Evolutionary conservation across 2,888 invertebrate genomes (phyloP).

Genomic region (Eupithecia abbreviata): DNA sequence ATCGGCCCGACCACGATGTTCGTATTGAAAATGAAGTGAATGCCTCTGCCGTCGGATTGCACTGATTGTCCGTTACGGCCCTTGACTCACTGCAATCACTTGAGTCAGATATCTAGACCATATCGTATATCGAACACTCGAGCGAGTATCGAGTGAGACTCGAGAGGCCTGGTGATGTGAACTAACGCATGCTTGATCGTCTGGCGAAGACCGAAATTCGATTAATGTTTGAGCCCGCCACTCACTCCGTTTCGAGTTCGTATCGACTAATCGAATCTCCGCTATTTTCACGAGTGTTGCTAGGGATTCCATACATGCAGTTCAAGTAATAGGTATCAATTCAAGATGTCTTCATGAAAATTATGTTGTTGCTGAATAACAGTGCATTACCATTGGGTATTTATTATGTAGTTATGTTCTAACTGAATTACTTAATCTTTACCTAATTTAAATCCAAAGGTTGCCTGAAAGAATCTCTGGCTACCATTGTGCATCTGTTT

Average conservation of each 20-base stretch:
- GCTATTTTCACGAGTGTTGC: conserved; percentile 46
- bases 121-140: conserved; percentile 72
- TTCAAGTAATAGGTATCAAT: neutral
- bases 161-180: conserved; percentile 72
- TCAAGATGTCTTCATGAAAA: neutral
- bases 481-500: no score
- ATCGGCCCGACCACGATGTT: conserved; percentile 40
- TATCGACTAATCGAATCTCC: conserved; percentile 68
- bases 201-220: conserved; percentile 74
- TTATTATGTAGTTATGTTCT: no score
- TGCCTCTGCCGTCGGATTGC: conserved; percentile 50
- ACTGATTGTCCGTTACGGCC: conserved; percentile 54
- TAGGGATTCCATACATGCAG: neutral
- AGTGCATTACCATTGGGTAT: neutral
- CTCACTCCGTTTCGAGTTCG: conserved; percentile 66
- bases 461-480: no score
- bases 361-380: neutral
- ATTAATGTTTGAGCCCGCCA: conserved; percentile 74
- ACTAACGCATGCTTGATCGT: conserved; percentile 75
- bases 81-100: conserved; percentile 73
- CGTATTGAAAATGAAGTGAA: conserved; percentile 51
- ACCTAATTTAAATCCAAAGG: no score
- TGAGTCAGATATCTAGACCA: conserved; percentile 68
- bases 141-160: conserved; percentile 70
- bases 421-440: no score